Conservation (phyloP, 2,888 invertebrate species). For the Sclerodermus sp. region DNA sequence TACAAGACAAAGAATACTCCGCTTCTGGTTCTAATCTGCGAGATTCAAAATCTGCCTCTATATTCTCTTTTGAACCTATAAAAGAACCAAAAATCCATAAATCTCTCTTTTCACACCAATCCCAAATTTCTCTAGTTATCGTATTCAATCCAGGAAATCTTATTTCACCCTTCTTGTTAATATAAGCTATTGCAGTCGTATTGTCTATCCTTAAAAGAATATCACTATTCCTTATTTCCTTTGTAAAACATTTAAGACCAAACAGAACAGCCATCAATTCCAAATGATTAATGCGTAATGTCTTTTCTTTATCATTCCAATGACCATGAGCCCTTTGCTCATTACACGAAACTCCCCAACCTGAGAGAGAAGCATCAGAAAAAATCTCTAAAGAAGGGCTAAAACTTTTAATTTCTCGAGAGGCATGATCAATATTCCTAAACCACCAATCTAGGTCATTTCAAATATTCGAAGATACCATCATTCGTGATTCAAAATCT, state of each 20-base stretch:
- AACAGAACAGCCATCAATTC: neutral
- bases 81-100: constrained; percentile 31
- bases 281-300: neutral
- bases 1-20: neutral
- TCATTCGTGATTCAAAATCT: neutral
- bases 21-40: constrained; percentile 5
- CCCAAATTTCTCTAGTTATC: neutral
- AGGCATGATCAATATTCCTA: neutral
- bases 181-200: neutral
- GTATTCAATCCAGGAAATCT: neutral
- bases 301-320: neutral
- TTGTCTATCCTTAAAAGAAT: neutral
- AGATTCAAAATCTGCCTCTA: constrained; percentile 24
- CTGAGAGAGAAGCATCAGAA: neutral
- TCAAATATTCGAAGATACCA: neutral
- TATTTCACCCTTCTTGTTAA: neutral
- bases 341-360: neutral
- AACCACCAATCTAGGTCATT: neutral
- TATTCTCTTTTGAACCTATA: constrained; percentile 32
- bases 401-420: neutral
- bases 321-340: neutral
- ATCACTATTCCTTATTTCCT: neutral
- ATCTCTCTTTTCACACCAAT: neutral
- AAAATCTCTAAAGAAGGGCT: neutral
- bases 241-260: neutral